A percentile compares a stretch with the other conserved stretches of the same genome.
Evolutionary conservation across 2,888 invertebrate genomes (phyloP).

Genomic region (Stegana nigrithorax): DNA sequence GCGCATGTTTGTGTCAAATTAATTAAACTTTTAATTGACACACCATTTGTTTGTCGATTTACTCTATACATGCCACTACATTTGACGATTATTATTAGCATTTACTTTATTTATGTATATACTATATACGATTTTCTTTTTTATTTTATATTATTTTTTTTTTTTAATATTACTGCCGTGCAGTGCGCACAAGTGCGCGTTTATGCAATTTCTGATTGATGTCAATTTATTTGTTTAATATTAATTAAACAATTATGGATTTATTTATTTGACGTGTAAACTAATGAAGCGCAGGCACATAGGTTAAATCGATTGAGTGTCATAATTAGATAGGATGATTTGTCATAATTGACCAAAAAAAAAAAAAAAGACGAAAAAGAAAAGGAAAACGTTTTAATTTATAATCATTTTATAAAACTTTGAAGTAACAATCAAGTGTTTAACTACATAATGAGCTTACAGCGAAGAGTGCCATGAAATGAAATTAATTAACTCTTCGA

Average conservation of each 20-base stretch:
- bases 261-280: background rate
- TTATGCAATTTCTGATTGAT: conserved; percentile 29
- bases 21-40: conserved; percentile 55
- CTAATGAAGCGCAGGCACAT: background rate
- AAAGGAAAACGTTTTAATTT: no score
- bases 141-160: conserved; percentile 18
- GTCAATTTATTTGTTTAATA: conserved; percentile 23
- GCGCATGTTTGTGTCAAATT: conserved; percentile 36
- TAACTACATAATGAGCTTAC: no score
- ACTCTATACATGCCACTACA: background rate
- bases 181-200: background rate
- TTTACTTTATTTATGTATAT: background rate
- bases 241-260: conserved; percentile 36
- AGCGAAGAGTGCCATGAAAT: no score
- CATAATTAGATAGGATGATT: conserved; percentile 7
- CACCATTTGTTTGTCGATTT: conserved; percentile 41
- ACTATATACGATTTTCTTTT: conserved; percentile 23
- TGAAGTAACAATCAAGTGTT: no score
- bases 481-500: no score
- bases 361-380: no score
- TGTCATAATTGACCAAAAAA: background rate
- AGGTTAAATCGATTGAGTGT: background rate
- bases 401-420: no score
- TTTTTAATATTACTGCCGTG: background rate
- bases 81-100: background rate